Evolutionary conservation across 2,888 invertebrate genomes (phyloP), one percentile per base, ranked within the genome.

Genomic region (Harpalus rufipes): DNA sequence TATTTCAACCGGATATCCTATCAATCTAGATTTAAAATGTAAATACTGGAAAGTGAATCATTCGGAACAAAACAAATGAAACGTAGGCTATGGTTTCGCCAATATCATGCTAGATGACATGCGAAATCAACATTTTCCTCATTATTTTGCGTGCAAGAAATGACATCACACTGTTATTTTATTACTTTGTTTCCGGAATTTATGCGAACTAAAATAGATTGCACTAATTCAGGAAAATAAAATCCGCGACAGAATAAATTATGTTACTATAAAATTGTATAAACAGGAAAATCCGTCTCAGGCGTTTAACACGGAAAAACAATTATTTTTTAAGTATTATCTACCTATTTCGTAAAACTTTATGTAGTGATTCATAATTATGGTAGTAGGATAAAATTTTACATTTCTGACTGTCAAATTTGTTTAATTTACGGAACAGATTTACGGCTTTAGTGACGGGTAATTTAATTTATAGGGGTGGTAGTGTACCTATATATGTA

Each of bases 21-120:
- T 78, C n/a, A 78, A 25, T 12, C 0, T 58, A 58, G 16, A 18
- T 5, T 56, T 56, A 78, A 58, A 78, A 78, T 58, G 25, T 78
- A 78, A 25, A 74, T 74, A 74, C n/a, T 78, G 78, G 58, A 78
- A 78, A 78, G 78, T 78, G 58, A 78, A 78, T 58, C 72, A 12
- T 16, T 12, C 68, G 1, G 32, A 68, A 41, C 1, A 44, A 39
- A 32, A 74, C 1, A 44, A 44, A 74, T 72, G 51, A 74, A 74
- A 39, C 25, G 14, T 0, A 14, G 14, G 41, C 7, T 41, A 68
- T 39, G 39, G 68, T 16, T 7, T 68, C 68, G 39, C 14, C 41
- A 7, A 63, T 25, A 18, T 2, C 59, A 59, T 59, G 59, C 25
- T 63, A 25, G 63, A 63, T 25, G 39, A 68, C 68, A 68, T 68